Evolutionary conservation across 1,140 invertebrate genomes (phyloP).

Genomic region (Drosophila virilis): DNA sequence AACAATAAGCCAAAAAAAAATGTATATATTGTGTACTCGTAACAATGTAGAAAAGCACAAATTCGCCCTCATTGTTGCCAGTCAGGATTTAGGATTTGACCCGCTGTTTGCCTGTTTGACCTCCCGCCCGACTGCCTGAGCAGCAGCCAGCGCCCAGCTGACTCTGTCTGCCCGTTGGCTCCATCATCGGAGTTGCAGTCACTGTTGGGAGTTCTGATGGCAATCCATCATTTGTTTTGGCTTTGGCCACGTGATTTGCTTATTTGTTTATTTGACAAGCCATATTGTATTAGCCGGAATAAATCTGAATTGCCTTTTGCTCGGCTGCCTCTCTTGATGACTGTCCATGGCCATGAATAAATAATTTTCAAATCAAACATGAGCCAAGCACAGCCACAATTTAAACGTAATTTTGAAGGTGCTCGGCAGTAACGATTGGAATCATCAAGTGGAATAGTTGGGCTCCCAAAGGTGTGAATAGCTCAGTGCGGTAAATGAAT

Average conservation of each 20-base stretch:
- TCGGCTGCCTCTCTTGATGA: conserved; percentile 17
- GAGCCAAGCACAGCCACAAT: conserved; percentile 5
- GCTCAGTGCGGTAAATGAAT: conserved; percentile 15
- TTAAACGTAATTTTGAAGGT: conserved; percentile 19
- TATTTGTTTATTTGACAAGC: conserved; percentile 55
- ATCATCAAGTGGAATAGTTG: conserved; percentile 25
- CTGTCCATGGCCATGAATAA: conserved; percentile 69
- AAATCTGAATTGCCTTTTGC: conserved; percentile 53
- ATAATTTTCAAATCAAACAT: conserved; percentile 79
- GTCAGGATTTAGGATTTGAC: conserved; percentile 61
- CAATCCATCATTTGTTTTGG: conserved; percentile 72
- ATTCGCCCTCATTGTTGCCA: conserved; percentile 50
- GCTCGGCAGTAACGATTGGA: conserved; percentile 42
- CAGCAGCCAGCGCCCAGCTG: neutral
- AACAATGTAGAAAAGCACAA: conserved; percentile 25
- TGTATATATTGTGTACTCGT: conserved; percentile 56
- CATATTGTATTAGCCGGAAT: conserved; percentile 64
- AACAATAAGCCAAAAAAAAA: conserved; percentile 25
- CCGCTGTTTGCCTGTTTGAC: conserved; percentile 48
- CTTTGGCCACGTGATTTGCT: conserved; percentile 70
- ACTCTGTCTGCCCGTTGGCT: neutral
- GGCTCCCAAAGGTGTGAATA: conserved; percentile 12
- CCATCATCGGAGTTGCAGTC: neutral
- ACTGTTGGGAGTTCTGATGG: conserved; percentile 37
- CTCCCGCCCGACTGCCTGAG: conserved; percentile 50